phyloP scores from a whole-genome alignment of 2,113 vertebrate genomes.

The Oncorhynchus masou region DNA sequence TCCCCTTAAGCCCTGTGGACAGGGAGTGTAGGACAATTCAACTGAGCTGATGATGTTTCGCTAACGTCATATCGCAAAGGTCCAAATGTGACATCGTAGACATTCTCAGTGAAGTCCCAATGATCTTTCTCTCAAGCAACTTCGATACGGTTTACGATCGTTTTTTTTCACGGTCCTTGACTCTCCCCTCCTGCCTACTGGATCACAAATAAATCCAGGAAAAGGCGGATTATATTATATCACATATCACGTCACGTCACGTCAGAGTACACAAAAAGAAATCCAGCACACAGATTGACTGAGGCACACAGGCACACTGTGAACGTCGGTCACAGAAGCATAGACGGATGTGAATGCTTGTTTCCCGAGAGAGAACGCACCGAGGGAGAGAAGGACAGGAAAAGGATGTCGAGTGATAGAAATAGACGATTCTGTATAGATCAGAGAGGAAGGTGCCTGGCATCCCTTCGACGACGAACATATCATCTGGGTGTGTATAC shows the following conservation, averaged over 20 bases:
- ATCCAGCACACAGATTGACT: background rate
- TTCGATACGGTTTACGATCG: no score
- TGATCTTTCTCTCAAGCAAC: background rate
- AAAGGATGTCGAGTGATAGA: background rate
- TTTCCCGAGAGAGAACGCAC: background rate
- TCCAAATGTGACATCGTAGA: background rate
- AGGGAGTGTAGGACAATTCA: background rate
- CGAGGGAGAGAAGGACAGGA: background rate
- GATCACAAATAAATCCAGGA: background rate
- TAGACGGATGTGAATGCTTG: background rate
- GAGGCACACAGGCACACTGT: background rate
- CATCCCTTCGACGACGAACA: background rate
- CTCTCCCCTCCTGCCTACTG: no score
- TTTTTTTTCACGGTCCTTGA: no score
- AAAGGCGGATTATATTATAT: slow-evolving; percentile 15
- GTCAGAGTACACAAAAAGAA: background rate
- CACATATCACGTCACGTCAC: slow-evolving; percentile 34
- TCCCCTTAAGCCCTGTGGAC: background rate
- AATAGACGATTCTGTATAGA: background rate
- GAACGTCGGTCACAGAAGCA: background rate
- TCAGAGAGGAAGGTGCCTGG: background rate
- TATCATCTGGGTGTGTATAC: background rate
- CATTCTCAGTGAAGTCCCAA: background rate
- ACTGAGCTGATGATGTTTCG: background rate
- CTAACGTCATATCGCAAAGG: background rate